Conservation (phyloP, 2,888 invertebrate species). For the Lordiphosa fenestrarum region DNA sequence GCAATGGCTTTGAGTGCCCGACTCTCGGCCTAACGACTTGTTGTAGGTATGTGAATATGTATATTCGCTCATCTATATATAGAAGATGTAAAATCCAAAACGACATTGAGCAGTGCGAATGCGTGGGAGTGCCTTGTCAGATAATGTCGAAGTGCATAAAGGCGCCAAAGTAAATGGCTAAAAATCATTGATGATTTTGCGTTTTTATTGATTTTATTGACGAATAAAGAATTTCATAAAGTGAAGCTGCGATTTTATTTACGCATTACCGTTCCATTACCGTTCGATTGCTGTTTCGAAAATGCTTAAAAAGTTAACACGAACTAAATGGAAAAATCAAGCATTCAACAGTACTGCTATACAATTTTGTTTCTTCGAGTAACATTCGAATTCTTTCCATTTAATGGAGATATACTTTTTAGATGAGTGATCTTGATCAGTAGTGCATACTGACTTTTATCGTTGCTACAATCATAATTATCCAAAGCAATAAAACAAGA, state of each 20-base stretch:
- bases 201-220: slow-evolving; percentile 37
- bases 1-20: slow-evolving; percentile 56
- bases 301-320: too few relatives aligned
- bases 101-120: slow-evolving; percentile 35
- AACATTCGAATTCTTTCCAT: too few relatives aligned
- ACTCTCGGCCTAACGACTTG: slow-evolving; percentile 57
- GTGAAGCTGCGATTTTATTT: slow-evolving; percentile 2
- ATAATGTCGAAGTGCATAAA: slow-evolving; percentile 44
- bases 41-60: slow-evolving; percentile 35
- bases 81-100: slow-evolving; percentile 50
- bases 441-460: too few relatives aligned
- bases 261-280: slow-evolving; percentile 9
- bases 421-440: too few relatives aligned
- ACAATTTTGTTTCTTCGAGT: too few relatives aligned
- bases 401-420: too few relatives aligned
- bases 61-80: slow-evolving; percentile 15
- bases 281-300: slow-evolving; percentile 3
- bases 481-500: too few relatives aligned
- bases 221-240: slow-evolving; percentile 10
- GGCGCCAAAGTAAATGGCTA: slow-evolving; percentile 28
- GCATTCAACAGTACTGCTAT: too few relatives aligned
- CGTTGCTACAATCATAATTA: too few relatives aligned
- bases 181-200: slow-evolving; percentile 35
- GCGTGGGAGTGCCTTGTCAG: slow-evolving; percentile 31
- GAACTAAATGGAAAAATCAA: too few relatives aligned